Base-by-base conservation (phyloP, 2,113 vertebrate species). In the Hystrix brachyura region DNA sequence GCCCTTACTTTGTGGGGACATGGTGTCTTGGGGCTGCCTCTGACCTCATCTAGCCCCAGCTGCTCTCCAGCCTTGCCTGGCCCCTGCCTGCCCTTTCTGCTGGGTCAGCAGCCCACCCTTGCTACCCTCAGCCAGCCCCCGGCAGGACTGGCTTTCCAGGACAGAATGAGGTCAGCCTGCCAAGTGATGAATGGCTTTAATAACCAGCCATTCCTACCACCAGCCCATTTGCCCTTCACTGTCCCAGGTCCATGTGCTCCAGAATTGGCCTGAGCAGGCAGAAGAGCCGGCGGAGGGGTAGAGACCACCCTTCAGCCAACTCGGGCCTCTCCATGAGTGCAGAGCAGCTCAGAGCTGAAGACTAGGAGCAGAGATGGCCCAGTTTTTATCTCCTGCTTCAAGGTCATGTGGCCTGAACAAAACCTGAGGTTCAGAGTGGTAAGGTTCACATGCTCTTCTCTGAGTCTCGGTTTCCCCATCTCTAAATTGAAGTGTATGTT, bases 121-220 rank as follows among this genome's bases (percentile, higher is more conserved):
- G 57, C 27, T 25, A 5, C n/a, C 51, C 51, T 9, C 12, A 7
- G 88, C 46, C 32, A 23, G 74, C 79, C 94, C n/a, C 12, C 46
- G 90, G 84, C 90, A 78, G 32, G 51, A 34, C 78, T 69, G 48
- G 59, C 80, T 93, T 79, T 93, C 55, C 5, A 25, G 78, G 96
- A 96, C 94, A 97, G 96, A 97, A 96, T 55, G 83, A 87, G 92
- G 95, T 59, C 93, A 96, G 38, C 62, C 72, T 23, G 51, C 51
- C 1, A 0, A 55, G 64, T 92, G 83, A 95, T 23, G 19, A 69
- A 95, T 87, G 71, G 59, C 25, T 74, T 65, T 84, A 94, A 96
- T 90, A 94, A 96, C 57, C 34, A 79, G 89, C 59, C 59, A 27
- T 62, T 86, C 81, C 62, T 67, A 2, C 86, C 69, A 13, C 89